Conservation (phyloP, 1,140 invertebrate species). For the Yoshiicerus persimilis region DNA sequence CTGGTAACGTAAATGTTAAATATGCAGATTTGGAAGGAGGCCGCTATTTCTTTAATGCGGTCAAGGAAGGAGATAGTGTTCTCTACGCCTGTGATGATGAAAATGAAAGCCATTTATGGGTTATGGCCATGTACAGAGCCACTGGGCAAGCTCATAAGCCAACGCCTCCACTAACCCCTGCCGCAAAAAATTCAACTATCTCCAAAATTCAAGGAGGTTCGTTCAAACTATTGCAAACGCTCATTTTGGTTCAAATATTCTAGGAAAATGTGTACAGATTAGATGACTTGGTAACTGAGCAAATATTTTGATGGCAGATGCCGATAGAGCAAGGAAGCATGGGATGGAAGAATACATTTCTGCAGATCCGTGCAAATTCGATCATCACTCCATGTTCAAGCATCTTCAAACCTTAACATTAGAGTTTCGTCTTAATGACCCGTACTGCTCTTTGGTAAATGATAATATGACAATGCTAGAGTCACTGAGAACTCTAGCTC, state of each 20-base stretch:
- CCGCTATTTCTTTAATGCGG: constrained; percentile 96
- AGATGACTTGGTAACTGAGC: neutral
- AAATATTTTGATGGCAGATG: constrained; percentile 64
- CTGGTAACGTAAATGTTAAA: no score
- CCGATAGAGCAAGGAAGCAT: constrained; percentile 94
- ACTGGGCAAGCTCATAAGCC: constrained; percentile 99
- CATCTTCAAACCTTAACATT: constrained; percentile 88
- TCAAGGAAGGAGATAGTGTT: constrained; percentile 96
- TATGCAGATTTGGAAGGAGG: constrained; percentile 77
- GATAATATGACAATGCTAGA: no score
- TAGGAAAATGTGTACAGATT: neutral
- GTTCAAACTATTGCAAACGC: constrained; percentile 37
- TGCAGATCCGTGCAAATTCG: constrained; percentile 95
- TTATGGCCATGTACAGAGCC: constrained; percentile 97
- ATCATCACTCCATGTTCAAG: constrained; percentile 90
- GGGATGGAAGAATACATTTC: constrained; percentile 99
- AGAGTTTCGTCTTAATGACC: constrained; percentile 93
- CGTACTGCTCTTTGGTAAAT: constrained; percentile 91
- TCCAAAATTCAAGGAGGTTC: constrained; percentile 84
- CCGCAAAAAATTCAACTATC: constrained; percentile 81
- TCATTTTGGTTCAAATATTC: no score
- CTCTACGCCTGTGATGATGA: constrained; percentile 97
- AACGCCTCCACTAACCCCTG: constrained; percentile 81
- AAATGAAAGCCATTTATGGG: constrained; percentile 97
- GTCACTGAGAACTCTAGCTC: no score